A percentile compares a stretch with the other conserved stretches of the same genome.
Conservation (phyloP, 2,888 invertebrate genomes). For the Nomada flava region DNA sequence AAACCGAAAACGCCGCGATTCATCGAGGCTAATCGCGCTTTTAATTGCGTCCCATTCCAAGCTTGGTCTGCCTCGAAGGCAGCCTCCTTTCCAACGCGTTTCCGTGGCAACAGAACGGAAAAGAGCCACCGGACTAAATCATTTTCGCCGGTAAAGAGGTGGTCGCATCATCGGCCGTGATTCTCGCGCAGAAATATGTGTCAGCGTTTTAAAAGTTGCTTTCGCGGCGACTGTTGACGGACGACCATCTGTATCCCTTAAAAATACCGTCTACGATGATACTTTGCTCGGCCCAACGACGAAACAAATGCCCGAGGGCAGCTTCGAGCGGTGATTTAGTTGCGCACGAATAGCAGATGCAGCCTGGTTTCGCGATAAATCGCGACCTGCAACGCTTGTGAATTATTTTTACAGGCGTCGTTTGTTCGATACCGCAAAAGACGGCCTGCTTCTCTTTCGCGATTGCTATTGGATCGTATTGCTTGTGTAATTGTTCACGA, state of each 20-base stretch:
- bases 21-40: constrained; percentile 27
- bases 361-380: constrained; percentile 40
- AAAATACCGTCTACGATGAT: constrained; percentile 33
- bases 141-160: constrained; percentile 10
- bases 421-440: constrained; percentile 17
- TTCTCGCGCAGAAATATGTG: constrained; percentile 32
- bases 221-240: constrained; percentile 17
- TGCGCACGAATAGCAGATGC: constrained; percentile 24
- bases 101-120: constrained; percentile 23
- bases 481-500: not conserved
- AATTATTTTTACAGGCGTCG: constrained; percentile 47
- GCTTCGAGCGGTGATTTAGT: constrained; percentile 20
- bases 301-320: constrained; percentile 31
- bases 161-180: constrained; percentile 30
- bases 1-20: constrained; percentile 9
- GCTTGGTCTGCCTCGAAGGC: not conserved
- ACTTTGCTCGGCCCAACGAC: constrained; percentile 19
- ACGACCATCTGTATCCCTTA: constrained; percentile 34
- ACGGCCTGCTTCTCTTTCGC: not conserved
- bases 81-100: not conserved
- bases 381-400: not conserved
- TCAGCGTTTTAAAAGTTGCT: constrained; percentile 1
- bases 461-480: not conserved
- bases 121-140: constrained; percentile 12
- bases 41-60: constrained; percentile 24